A percentile compares a stretch with the other conserved stretches of the same genome.
These are phyloP conservation scores for Phrixothrix hirtus DNA, from an alignment of 2,888 invertebrate species.

Conservation along the genomic window DNA sequence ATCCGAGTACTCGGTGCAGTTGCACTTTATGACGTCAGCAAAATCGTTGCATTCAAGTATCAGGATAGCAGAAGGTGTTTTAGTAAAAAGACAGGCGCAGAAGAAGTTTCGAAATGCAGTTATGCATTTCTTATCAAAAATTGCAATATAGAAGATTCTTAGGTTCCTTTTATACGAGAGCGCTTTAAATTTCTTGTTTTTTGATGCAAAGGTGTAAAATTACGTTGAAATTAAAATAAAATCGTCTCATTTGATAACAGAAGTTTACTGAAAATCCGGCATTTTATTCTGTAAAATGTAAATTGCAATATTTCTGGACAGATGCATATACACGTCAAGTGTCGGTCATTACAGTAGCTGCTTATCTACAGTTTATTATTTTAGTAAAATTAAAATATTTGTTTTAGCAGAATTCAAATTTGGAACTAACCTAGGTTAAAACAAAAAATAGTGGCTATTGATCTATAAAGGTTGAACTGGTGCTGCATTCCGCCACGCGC, in stretches of 20 bases:
- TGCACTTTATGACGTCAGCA: slow-evolving; percentile 46
- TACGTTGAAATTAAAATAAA: too few relatives aligned
- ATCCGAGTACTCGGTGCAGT: slow-evolving; percentile 34
- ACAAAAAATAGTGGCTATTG: slow-evolving; percentile 7
- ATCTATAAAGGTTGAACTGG: slow-evolving; percentile 4
- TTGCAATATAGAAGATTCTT: not conserved
- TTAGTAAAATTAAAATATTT: not conserved
- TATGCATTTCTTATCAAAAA: slow-evolving; percentile 19
- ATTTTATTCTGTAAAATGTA: slow-evolving; percentile 16
- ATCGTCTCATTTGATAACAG: too few relatives aligned
- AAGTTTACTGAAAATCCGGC: slow-evolving; percentile 1
- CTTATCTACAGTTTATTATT: too few relatives aligned
- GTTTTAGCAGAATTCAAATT: slow-evolving; percentile 7
- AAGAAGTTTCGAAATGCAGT: slow-evolving; percentile 12
- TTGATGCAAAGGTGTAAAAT: not conserved
- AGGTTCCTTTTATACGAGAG: not conserved
- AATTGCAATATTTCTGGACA: too few relatives aligned
- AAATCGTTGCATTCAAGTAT: slow-evolving; percentile 46
- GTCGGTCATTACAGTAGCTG: not conserved
- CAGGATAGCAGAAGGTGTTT: slow-evolving; percentile 47
- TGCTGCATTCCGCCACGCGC: slow-evolving; percentile 6
- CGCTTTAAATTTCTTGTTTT: not conserved
- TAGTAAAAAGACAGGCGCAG: slow-evolving; percentile 41
- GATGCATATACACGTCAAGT: not conserved
- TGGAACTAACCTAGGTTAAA: slow-evolving; percentile 18